A percentile compares a stretch with the other conserved stretches of the same genome.
phyloP scores from a whole-genome alignment of 2,113 vertebrate species.

The Indri indri region DNA sequence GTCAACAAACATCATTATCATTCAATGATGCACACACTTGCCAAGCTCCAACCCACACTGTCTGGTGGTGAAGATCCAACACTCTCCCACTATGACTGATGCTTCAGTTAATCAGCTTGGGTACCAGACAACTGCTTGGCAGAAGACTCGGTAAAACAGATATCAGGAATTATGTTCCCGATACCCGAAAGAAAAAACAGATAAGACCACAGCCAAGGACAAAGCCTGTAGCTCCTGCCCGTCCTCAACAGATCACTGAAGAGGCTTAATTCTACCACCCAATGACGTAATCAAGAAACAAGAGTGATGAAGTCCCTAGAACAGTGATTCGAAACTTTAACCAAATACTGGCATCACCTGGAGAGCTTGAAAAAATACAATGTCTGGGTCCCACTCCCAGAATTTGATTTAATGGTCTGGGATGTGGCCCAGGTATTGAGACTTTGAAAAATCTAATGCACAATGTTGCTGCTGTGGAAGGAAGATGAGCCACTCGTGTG shows the following conservation, averaged over 20 bases:
- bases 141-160: not conserved
- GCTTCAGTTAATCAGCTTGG: not conserved
- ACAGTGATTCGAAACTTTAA: not conserved
- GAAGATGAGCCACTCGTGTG: not conserved
- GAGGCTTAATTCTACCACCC: not conserved
- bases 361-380: not conserved
- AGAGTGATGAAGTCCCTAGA: not conserved
- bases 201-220: not conserved
- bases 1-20: not conserved
- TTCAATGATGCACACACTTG: not conserved
- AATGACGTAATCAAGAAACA: not conserved
- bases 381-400: not conserved
- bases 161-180: not conserved
- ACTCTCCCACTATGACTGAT: not conserved
- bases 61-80: not conserved
- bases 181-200: constrained; percentile 24
- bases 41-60: not conserved
- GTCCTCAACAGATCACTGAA: not conserved
- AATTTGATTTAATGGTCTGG: not conserved
- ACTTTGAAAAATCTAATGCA: not conserved
- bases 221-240: not conserved
- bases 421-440: not conserved
- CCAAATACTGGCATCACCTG: not conserved
- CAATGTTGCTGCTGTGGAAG: not conserved
- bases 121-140: not conserved